Conservation (phyloP, 2,797 vertebrate species). For the Gadopsis marmoratus region DNA sequence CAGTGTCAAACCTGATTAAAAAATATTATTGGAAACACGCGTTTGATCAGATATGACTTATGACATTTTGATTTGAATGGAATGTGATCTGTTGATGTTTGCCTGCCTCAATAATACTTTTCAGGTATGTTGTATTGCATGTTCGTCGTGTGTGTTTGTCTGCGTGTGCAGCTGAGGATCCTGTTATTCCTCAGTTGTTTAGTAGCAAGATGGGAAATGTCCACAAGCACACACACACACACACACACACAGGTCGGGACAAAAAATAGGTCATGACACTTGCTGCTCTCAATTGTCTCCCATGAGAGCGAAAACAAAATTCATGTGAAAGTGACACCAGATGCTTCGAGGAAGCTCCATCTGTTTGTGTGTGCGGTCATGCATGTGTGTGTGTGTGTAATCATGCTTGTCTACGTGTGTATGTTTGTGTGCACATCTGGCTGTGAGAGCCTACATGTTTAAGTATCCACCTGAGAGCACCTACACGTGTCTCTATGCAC, state of each 20-base stretch:
- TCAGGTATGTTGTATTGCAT: neutral
- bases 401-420: neutral
- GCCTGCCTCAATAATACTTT: neutral
- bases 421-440: neutral
- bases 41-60: neutral
- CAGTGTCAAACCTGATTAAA: no score
- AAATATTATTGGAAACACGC: neutral
- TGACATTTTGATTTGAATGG: neutral
- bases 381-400: slow-evolving; percentile 14
- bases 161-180: slow-evolving; percentile 1
- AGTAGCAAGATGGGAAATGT: neutral
- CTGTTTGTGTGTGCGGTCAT: slow-evolving; percentile 17
- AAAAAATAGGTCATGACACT: slow-evolving; percentile 40
- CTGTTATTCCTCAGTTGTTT: neutral
- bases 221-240: slow-evolving; percentile 20
- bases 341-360: slow-evolving; percentile 29
- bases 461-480: slow-evolving; percentile 23
- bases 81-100: neutral
- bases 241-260: neutral
- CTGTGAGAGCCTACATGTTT: slow-evolving; percentile 4
- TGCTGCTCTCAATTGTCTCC: slow-evolving; percentile 38
- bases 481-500: slow-evolving; percentile 18
- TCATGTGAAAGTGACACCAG: slow-evolving; percentile 50
- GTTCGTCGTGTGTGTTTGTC: neutral
- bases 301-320: slow-evolving; percentile 20